These are phyloP conservation scores for Ursus arctos DNA, from an alignment of 2,113 vertebrate genomes.

Conservation along the genomic window DNA sequence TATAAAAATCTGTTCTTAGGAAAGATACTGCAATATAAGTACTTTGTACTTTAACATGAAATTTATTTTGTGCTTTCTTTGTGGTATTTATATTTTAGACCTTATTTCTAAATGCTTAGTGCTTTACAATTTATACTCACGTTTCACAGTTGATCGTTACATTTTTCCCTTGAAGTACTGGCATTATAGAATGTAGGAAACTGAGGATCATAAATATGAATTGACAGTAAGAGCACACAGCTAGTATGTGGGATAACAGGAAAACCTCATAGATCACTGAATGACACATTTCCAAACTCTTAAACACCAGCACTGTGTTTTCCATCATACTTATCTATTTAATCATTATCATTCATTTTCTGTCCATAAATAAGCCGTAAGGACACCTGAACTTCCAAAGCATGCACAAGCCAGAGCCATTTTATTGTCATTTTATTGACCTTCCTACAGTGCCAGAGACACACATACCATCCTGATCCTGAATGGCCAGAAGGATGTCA, in stretches of 20 bases:
- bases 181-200: background rate
- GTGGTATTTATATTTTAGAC: background rate
- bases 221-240: background rate
- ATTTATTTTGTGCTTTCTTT: background rate
- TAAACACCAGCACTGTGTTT: background rate
- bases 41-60: slow-evolving; percentile 21
- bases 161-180: background rate
- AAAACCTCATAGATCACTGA: background rate
- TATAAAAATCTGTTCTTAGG: background rate
- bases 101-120: background rate
- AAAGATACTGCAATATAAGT: background rate
- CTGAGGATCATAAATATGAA: background rate
- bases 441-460: background rate
- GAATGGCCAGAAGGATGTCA: background rate
- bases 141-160: background rate
- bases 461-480: background rate
- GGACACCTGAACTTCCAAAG: background rate
- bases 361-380: background rate
- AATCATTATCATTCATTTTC: background rate
- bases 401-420: background rate
- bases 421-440: background rate
- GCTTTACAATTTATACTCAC: background rate
- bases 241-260: background rate
- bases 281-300: background rate
- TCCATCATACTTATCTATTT: background rate